phyloP scores from a whole-genome alignment of 2,888 invertebrate species.

The Leptodirus hochenwartii region DNA sequence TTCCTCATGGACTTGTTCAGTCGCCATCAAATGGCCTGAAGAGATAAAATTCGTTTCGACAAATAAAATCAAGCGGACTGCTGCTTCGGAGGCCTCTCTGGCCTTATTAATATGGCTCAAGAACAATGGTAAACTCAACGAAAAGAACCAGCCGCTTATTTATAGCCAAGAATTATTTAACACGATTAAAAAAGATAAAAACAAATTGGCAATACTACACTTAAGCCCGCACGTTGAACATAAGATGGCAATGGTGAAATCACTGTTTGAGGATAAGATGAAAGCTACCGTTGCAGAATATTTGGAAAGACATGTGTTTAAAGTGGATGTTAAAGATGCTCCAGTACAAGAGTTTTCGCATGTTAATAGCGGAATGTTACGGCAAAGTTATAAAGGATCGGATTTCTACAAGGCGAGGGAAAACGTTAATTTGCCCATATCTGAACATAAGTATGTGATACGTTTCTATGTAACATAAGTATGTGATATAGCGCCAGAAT shows the following conservation, averaged over 20 bases:
- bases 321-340: conserved; percentile 3
- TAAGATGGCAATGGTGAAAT: conserved; percentile 25
- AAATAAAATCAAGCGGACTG: conserved; percentile 33
- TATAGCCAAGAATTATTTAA: conserved; percentile 18
- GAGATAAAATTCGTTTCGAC: conserved; percentile 32
- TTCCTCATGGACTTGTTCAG: conserved; percentile 33
- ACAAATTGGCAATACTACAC: conserved; percentile 1
- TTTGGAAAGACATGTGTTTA: too few species aligned
- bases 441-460: conserved; percentile 23
- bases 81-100: conserved; percentile 33
- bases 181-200: not conserved
- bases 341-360: conserved; percentile 9
- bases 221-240: conserved; percentile 18
- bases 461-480: conserved; percentile 4
- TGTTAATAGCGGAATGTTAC: conserved; percentile 8
- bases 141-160: conserved; percentile 22
- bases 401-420: conserved; percentile 19
- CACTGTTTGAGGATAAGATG: conserved; percentile 1
- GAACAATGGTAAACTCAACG: conserved; percentile 28
- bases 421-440: conserved; percentile 23
- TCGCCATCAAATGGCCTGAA: conserved; percentile 38
- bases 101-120: conserved; percentile 37
- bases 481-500: too few species aligned
- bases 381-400: conserved; percentile 13
- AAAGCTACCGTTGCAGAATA: too few species aligned